Base-by-base conservation (phyloP, 1,140 invertebrate species). In the Homarus americanus region DNA sequence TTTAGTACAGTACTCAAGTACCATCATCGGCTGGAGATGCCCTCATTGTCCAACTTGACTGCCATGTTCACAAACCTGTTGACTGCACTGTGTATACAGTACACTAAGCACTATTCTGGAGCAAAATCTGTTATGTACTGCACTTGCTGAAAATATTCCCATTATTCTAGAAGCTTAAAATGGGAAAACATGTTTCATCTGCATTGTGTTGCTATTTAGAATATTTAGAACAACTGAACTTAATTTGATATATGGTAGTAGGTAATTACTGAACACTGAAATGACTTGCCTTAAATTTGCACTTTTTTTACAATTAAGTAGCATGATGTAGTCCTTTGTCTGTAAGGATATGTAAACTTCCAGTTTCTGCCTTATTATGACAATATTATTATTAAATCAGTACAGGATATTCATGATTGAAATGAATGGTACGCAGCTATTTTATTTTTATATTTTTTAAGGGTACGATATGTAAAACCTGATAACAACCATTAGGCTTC, bases 201-300 rank as follows among this genome's bases (percentile, higher is more conserved):
- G 40, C 9, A 78, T 41, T 44, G 24, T 79, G 28, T 79, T 49
- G 44, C 40, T 79, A 38, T 44, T 36, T 79, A 44, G 76, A 49
- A 15, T 38, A 79, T 44, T 15, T 79, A 79, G 76, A 44, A 28
- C 28, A 40, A 79, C 4, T 4, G 49, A 79, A 44, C 36, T 32
- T 79, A 40, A 66, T 84, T 73, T 34, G 32, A 75, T 75, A 49
- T 20, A 72, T 72, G 12, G 34, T 40, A 75, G 83, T 75, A 63
- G n/a, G 49, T 9, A 85, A 53, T 79, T 41, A 72, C 38, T 75
- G 24, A 73, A 75, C 44, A 85, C 36, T 84, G 63, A 44, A 72
- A 84, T 75, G 15, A 75, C 40, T 84, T 84, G 83, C 83, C 83
- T 85, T 85, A 85, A 85, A 72, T 85, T 84, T 85, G 34, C 83